Conservation (phyloP, 2,113 vertebrate genomes). For the Stigmatopora nigra region DNA sequence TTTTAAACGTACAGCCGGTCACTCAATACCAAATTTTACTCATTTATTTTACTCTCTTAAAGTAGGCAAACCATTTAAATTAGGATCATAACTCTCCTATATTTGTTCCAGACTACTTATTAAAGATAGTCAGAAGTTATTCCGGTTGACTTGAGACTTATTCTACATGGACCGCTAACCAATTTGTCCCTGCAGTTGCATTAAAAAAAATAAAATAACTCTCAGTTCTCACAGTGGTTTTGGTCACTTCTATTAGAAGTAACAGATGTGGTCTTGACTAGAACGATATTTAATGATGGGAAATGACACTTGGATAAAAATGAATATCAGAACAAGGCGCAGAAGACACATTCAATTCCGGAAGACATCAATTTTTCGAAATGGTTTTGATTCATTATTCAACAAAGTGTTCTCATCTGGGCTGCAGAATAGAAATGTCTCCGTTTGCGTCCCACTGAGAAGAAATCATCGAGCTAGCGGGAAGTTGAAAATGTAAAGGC, state of each 20-base stretch:
- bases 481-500: conserved; percentile 23
- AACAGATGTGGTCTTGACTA: neutral
- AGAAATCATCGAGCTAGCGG: conserved; percentile 16
- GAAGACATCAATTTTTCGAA: neutral
- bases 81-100: too few relatives aligned
- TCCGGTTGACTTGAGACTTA: too few relatives aligned
- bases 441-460: conserved; percentile 23
- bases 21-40: too few relatives aligned
- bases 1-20: too few relatives aligned
- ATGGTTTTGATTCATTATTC: neutral
- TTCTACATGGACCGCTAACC: neutral
- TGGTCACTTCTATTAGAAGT: neutral
- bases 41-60: too few relatives aligned
- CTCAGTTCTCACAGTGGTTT: neutral
- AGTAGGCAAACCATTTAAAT: too few relatives aligned
- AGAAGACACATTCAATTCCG: neutral
- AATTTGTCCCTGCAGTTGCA: neutral
- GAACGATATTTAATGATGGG: neutral
- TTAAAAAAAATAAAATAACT: neutral
- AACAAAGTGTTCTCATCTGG: conserved; percentile 13
- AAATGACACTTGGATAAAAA: neutral
- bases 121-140: too few relatives aligned
- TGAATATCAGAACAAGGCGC: neutral
- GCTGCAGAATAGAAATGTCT: conserved; percentile 24
- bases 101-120: too few relatives aligned